A percentile compares a stretch with the other conserved stretches of the same genome.
phyloP scores from a whole-genome alignment of 2,797 vertebrate species.

The Phaenicophaeus curvirostris region DNA sequence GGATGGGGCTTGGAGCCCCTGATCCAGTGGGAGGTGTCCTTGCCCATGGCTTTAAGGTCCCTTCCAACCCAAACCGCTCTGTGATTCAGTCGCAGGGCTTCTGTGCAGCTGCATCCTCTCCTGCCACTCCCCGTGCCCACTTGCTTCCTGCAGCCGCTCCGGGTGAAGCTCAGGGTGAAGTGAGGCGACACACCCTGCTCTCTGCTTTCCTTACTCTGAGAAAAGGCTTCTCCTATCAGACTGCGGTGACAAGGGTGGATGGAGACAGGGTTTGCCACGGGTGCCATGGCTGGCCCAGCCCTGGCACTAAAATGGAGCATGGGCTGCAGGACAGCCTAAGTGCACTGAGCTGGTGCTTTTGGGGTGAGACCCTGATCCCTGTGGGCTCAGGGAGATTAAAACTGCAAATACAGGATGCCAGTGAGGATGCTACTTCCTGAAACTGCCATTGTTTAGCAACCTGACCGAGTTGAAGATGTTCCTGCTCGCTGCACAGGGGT shows the following conservation, averaged over 20 bases:
- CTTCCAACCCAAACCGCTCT: too few species aligned
- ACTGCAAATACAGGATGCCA: neutral
- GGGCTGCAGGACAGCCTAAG: neutral
- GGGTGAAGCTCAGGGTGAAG: too few species aligned
- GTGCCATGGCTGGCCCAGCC: neutral
- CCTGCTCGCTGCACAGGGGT: too few species aligned
- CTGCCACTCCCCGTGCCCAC: too few species aligned
- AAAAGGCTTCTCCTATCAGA: neutral
- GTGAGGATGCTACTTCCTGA: neutral
- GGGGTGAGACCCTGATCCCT: neutral
- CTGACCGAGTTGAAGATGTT: too few species aligned
- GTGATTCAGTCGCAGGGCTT: too few species aligned
- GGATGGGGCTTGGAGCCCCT: too few species aligned
- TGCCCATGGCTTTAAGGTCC: too few species aligned
- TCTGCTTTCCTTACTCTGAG: neutral
- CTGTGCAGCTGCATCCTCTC: too few species aligned
- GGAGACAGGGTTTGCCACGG: neutral
- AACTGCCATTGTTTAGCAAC: neutral
- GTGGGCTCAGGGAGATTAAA: neutral
- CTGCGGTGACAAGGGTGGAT: neutral
- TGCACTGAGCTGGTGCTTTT: fast-evolving
- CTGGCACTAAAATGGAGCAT: neutral
- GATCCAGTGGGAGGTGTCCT: too few species aligned
- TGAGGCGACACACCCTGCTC: neutral
- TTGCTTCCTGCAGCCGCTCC: neutral